Percentiles rank a stretch among this genome's conserved stretches.
Conservation (phyloP, 1,140 invertebrate genomes). For the Chelonus insularis region DNA sequence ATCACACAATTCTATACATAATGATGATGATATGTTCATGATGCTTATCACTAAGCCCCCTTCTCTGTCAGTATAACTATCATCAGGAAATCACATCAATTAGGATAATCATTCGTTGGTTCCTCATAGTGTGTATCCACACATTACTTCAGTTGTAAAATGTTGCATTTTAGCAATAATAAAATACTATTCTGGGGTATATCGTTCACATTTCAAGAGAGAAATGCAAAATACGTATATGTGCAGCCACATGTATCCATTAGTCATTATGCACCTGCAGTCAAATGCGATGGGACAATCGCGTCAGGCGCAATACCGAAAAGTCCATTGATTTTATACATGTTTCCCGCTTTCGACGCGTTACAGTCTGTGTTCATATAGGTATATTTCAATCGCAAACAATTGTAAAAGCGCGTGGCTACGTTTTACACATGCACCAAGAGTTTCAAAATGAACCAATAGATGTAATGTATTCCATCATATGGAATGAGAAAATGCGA, state of each 20-base stretch:
- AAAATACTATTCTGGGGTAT: too few species aligned
- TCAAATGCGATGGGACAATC: slow-evolving; percentile 14
- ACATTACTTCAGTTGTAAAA: too few species aligned
- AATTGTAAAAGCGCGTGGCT: neutral
- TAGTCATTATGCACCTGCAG: slow-evolving; percentile 15
- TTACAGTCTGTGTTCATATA: neutral
- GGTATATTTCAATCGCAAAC: neutral
- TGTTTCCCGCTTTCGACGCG: slow-evolving; percentile 18
- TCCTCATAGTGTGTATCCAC: neutral
- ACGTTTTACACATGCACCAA: neutral
- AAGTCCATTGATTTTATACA: slow-evolving; percentile 19
- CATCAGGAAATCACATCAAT: slow-evolving; percentile 9
- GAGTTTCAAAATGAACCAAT: slow-evolving; percentile 2
- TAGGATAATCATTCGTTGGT: slow-evolving; percentile 6
- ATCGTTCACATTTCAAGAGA: too few species aligned
- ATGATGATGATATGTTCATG: neutral
- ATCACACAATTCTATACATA: too few species aligned
- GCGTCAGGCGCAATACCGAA: slow-evolving; percentile 13
- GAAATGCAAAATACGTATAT: neutral
- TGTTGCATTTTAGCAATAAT: too few species aligned
- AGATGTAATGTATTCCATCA: slow-evolving; percentile 5
- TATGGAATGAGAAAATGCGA: neutral
- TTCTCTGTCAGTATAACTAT: neutral
- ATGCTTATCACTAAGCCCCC: neutral
- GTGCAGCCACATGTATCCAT: slow-evolving; percentile 2